Conservation (phyloP, 2,113 vertebrate species). For the Eudyptes chrysolophus region DNA sequence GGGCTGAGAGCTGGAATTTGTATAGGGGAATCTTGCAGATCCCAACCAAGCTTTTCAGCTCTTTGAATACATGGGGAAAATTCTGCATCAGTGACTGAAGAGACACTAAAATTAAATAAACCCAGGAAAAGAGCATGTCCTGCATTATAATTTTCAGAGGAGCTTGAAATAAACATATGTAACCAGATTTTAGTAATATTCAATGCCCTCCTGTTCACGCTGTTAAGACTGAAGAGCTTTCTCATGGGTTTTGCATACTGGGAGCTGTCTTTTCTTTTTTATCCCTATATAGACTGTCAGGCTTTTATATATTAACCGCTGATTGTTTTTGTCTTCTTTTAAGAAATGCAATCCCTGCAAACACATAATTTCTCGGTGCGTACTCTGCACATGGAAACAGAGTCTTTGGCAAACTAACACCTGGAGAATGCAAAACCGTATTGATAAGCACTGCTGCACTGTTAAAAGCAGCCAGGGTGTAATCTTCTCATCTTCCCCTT, state of each 20-base stretch:
- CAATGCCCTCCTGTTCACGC: accelerated
- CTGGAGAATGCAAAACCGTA: background rate
- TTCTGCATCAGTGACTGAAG: background rate
- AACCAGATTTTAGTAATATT: background rate
- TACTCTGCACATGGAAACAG: background rate
- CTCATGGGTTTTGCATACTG: background rate
- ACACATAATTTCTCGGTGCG: background rate
- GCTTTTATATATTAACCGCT: background rate
- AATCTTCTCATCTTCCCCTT: background rate
- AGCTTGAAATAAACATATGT: background rate
- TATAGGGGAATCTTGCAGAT: background rate
- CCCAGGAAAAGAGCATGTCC: background rate
- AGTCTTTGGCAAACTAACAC: background rate
- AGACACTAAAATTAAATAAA: background rate
- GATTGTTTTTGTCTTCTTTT: conserved; percentile 21
- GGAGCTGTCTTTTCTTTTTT: background rate
- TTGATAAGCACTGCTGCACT: accelerated
- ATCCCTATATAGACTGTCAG: background rate
- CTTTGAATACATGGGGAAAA: background rate
- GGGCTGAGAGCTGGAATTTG: background rate
- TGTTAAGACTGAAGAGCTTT: background rate
- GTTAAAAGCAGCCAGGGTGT: background rate
- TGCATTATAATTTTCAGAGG: background rate
- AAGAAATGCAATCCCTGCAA: background rate
- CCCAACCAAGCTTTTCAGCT: background rate